Percentiles rank a stretch among this genome's conserved stretches.
Conservation (phyloP, 2,113 vertebrate species). For the Leptobrachium ailaonicum region DNA sequence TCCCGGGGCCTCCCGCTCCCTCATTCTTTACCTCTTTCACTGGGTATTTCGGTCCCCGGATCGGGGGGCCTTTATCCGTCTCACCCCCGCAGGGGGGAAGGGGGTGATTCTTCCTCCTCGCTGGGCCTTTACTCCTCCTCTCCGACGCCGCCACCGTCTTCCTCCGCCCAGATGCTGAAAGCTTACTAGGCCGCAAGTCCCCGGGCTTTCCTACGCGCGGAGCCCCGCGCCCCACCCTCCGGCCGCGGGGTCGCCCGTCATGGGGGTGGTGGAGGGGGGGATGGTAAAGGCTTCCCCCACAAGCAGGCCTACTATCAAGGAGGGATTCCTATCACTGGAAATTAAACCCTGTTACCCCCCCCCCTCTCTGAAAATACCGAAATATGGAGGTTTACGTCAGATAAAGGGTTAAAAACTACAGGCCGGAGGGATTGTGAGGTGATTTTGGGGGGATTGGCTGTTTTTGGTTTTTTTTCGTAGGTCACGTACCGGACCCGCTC, state of each 20-base stretch:
- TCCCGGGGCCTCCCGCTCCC: constrained; percentile 30
- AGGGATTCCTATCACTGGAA: neutral
- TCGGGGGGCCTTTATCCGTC: constrained; percentile 17
- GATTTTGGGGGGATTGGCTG: constrained; percentile 1
- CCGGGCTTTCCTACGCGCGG: constrained; percentile 9
- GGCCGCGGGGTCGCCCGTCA: constrained; percentile 6
- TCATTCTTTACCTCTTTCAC: constrained; percentile 43
- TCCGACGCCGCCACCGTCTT: neutral
- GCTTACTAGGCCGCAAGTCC: constrained; percentile 52
- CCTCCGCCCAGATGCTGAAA: constrained; percentile 47
- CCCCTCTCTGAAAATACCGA: constrained; percentile 16
- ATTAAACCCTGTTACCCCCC: constrained; percentile 13
- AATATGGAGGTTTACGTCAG: constrained; percentile 9
- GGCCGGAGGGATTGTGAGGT: neutral
- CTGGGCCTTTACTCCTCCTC: neutral
- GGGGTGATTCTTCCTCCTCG: neutral
- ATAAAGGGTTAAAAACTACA: neutral
- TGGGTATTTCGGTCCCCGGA: constrained; percentile 16
- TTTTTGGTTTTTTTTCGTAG: too few relatives aligned
- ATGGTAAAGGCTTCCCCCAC: constrained; percentile 29
- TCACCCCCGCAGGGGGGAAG: constrained; percentile 17
- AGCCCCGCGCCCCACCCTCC: constrained; percentile 8
- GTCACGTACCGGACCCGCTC: constrained; percentile 48
- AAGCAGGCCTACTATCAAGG: neutral
- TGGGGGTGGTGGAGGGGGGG: constrained; percentile 33